These are phyloP conservation scores for Hemithea aestivaria DNA, from an alignment of 2,888 invertebrate genomes.

Conservation along the genomic window DNA sequence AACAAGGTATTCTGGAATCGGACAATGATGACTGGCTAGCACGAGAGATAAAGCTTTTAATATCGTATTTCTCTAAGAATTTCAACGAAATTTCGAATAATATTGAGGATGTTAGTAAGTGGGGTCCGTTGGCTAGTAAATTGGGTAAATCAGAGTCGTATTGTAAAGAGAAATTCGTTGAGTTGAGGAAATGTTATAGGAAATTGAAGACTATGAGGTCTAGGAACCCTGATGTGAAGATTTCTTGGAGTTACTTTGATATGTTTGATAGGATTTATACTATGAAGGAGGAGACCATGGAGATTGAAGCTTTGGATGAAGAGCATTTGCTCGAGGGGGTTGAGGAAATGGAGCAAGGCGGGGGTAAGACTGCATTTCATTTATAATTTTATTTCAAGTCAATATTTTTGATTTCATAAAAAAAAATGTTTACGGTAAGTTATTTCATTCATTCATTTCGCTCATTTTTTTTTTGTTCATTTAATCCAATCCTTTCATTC, in stretches of 20 bases:
- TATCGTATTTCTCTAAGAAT: slow-evolving; percentile 49
- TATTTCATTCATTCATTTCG: too few species aligned
- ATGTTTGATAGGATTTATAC: slow-evolving; percentile 56
- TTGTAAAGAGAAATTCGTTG: slow-evolving; percentile 59
- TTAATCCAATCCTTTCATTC: too few species aligned
- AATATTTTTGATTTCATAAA: too few species aligned
- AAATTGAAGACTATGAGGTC: slow-evolving; percentile 60
- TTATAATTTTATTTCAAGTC: too few species aligned
- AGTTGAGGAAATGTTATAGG: slow-evolving; percentile 60
- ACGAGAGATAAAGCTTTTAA: slow-evolving; percentile 55
- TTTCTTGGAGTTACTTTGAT: slow-evolving; percentile 65
- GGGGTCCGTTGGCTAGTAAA: slow-evolving; percentile 42
- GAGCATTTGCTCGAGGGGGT: slow-evolving; percentile 31
- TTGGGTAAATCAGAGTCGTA: slow-evolving; percentile 42
- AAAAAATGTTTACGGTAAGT: too few species aligned
- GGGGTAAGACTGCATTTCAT: slow-evolving; percentile 24
- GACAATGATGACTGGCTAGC: slow-evolving; percentile 59
- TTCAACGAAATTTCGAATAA: slow-evolving; percentile 43
- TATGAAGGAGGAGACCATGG: slow-evolving; percentile 29
- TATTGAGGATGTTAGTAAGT: slow-evolving; percentile 39
- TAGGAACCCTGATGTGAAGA: slow-evolving; percentile 55
- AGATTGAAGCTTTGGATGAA: slow-evolving; percentile 25
- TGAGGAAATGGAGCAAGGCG: slow-evolving; percentile 29
- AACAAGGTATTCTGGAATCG: slow-evolving; percentile 43
- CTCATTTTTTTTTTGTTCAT: too few species aligned